phyloP scores from a whole-genome alignment of 2,797 vertebrate species.

The Nothura maculosa region DNA sequence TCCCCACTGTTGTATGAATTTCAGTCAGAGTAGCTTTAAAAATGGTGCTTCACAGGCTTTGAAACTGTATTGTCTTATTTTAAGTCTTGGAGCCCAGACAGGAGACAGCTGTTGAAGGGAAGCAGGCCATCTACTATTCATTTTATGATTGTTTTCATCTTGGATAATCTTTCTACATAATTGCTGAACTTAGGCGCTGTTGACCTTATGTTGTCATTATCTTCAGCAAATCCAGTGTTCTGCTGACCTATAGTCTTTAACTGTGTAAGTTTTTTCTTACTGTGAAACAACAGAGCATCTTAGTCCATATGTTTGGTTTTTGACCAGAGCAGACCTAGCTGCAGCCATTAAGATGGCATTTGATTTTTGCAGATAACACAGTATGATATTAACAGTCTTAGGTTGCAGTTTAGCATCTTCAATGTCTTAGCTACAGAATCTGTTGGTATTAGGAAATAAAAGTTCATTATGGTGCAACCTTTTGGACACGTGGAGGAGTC shows the following conservation, averaged over 20 bases:
- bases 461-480: no score
- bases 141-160: not conserved
- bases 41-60: not conserved
- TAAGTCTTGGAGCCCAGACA: not conserved
- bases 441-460: not conserved
- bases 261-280: not conserved
- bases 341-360: not conserved
- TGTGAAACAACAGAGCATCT: not conserved
- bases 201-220: not conserved
- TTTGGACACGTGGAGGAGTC: not conserved
- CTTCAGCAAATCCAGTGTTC: not conserved
- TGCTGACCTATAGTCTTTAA: not conserved
- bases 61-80: not conserved
- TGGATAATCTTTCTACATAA: not conserved
- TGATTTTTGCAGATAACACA: not conserved
- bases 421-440: not conserved
- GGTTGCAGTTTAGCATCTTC: not conserved
- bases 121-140: not conserved
- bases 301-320: not conserved
- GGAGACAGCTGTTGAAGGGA: not conserved
- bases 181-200: no score
- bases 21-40: not conserved
- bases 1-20: not conserved
- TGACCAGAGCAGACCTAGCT: not conserved
- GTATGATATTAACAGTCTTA: not conserved